A percentile compares a stretch with the other conserved stretches of the same genome.
Conservation (phyloP, 2,888 invertebrate species). For the Ischnura elegans region DNA sequence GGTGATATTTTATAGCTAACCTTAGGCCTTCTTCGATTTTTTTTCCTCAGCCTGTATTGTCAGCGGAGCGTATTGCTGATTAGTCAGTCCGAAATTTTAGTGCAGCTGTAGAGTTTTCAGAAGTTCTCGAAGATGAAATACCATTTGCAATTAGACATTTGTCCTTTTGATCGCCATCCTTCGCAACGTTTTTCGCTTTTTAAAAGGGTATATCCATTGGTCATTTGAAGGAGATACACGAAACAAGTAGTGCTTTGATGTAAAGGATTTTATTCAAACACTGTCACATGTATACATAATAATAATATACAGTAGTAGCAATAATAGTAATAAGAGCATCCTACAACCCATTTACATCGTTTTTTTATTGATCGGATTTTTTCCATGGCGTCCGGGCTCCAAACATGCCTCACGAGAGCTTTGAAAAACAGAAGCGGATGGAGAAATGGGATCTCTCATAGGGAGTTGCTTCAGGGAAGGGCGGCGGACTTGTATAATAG, state of each 20-base stretch:
- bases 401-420: not conserved
- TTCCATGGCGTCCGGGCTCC: not conserved
- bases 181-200: not conserved
- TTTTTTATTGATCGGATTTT: conserved; percentile 15
- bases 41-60: no score
- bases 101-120: not conserved
- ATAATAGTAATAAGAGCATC: not conserved
- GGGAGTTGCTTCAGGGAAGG: not conserved
- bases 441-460: not conserved
- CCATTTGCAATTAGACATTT: not conserved
- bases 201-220: not conserved
- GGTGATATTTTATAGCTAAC: no score
- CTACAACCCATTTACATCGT: conserved; percentile 27
- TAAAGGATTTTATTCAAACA: conserved; percentile 38
- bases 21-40: no score
- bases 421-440: conserved; percentile 13
- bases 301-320: conserved; percentile 35
- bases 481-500: not conserved
- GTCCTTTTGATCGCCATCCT: not conserved
- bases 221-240: not conserved
- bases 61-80: no score
- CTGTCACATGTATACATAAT: conserved; percentile 29
- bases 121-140: not conserved
- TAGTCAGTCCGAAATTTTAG: not conserved
- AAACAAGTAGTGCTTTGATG: not conserved